Evolutionary conservation across 37 sponge, comb jelly and placozoan genomes (phyloP).

Genomic region (Aplysina aerophoba): DNA sequence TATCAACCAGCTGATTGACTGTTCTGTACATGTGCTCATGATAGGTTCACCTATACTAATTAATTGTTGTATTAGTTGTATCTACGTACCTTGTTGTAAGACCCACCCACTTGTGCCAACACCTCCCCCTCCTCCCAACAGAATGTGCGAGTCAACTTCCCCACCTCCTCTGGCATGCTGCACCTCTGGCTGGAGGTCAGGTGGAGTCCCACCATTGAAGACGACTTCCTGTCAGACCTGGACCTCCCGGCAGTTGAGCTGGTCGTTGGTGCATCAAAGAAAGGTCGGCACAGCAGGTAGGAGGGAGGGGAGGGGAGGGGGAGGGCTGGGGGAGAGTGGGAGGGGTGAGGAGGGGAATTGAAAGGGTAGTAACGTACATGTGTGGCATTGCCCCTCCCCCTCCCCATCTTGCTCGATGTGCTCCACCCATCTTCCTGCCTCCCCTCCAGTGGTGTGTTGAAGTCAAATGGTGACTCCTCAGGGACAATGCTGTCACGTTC

Average conservation of each 20-base stretch:
- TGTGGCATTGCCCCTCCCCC: too few relatives aligned
- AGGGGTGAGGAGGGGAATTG: too few relatives aligned
- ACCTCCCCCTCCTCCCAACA: neutral
- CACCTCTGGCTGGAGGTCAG: constrained; percentile 61
- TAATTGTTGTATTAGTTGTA: neutral
- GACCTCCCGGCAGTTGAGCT: constrained; percentile 42
- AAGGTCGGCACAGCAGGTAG: too few relatives aligned
- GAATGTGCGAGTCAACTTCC: constrained; percentile 35
- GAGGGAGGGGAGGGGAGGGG: too few relatives aligned
- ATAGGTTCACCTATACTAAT: too few relatives aligned
- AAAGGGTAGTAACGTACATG: too few relatives aligned
- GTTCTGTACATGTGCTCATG: too few relatives aligned
- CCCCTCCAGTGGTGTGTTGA: too few relatives aligned
- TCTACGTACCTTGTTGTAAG: neutral
- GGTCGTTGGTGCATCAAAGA: constrained; percentile 41
- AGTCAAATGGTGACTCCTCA: neutral
- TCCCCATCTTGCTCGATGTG: too few relatives aligned
- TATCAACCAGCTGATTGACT: too few relatives aligned
- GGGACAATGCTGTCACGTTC: neutral
- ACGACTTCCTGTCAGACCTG: constrained; percentile 68
- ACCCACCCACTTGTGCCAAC: neutral
- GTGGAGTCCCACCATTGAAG: constrained; percentile 72
- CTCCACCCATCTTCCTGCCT: too few relatives aligned
- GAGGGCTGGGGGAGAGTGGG: too few relatives aligned
- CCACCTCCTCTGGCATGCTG: constrained; percentile 28